Conservation (phyloP, 2,797 vertebrate genomes). For the Apogon talboti region DNA sequence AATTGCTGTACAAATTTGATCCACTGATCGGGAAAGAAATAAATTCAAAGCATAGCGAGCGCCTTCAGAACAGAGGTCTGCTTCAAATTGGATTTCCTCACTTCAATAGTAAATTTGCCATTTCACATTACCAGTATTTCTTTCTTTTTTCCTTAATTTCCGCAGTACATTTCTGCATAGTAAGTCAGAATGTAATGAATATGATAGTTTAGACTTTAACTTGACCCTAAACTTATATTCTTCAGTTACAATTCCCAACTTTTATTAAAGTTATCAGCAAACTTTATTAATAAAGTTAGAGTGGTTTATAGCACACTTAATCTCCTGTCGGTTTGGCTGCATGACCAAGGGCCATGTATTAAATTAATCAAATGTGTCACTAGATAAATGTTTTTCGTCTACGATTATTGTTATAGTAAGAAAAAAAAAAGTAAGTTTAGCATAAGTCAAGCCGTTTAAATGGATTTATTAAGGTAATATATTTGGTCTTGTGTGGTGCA, state of each 20-base stretch:
- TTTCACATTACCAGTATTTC: slow-evolving; percentile 63
- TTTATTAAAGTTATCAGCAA: slow-evolving; percentile 40
- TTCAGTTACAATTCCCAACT: slow-evolving; percentile 11
- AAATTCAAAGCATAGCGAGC: slow-evolving; percentile 67
- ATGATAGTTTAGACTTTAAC: slow-evolving; percentile 51
- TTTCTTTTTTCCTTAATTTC: slow-evolving; percentile 66
- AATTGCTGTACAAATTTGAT: slow-evolving; percentile 85
- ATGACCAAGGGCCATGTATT: not conserved
- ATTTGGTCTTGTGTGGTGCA: not conserved
- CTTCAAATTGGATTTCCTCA: slow-evolving; percentile 79
- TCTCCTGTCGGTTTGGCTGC: not conserved
- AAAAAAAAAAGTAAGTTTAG: too few species aligned
- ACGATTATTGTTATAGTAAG: too few species aligned
- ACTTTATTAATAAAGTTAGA: slow-evolving; percentile 42
- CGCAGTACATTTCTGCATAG: slow-evolving; percentile 64
- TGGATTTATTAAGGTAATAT: too few species aligned
- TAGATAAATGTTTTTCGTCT: not conserved
- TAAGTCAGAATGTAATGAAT: slow-evolving; percentile 60
- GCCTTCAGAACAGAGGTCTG: slow-evolving; percentile 67
- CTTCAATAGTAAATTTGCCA: slow-evolving; percentile 71
- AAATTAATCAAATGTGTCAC: not conserved
- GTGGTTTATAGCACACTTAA: not conserved
- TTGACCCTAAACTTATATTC: slow-evolving; percentile 41
- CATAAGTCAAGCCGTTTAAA: too few species aligned
- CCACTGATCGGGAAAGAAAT: slow-evolving; percentile 84